Evolutionary conservation across 2,113 vertebrate genomes (phyloP).

Genomic region (Centropristis striata): DNA sequence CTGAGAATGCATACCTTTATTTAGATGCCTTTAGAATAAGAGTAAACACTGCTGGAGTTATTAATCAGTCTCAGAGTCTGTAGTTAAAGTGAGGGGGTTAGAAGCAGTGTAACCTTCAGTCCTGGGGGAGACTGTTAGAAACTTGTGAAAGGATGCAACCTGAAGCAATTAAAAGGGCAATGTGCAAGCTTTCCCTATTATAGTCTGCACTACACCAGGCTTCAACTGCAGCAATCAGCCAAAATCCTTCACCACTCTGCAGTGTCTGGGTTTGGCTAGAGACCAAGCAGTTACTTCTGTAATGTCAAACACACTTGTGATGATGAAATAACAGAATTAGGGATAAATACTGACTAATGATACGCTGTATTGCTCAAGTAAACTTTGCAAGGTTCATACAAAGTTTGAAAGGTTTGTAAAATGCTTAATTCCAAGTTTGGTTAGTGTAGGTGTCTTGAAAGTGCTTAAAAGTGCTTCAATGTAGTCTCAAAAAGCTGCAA

Average conservation of each 20-base stretch:
- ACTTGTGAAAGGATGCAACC: constrained; percentile 27
- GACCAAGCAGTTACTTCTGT: constrained; percentile 27
- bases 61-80: constrained; percentile 14
- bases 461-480: no score
- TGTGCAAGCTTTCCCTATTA: constrained; percentile 48
- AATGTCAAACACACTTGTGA: constrained; percentile 7
- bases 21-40: constrained; percentile 40
- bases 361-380: background rate
- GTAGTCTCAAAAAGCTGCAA: no score
- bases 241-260: constrained; percentile 24
- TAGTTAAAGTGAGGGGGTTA: constrained; percentile 6
- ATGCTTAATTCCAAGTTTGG: no score
- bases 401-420: no score
- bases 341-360: background rate
- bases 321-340: constrained; percentile 22
- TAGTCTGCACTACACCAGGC: constrained; percentile 35
- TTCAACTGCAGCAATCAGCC: constrained; percentile 30
- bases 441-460: no score
- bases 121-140: constrained; percentile 21
- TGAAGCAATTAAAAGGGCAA: constrained; percentile 34
- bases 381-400: background rate
- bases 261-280: constrained; percentile 17
- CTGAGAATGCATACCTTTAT: constrained; percentile 27
- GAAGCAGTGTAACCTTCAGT: background rate
- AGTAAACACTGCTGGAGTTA: constrained; percentile 11